Evolutionary conservation across 2,888 invertebrate genomes (phyloP), one percentile per base, ranked within the genome.

Genomic region (Meandrusa payeni): DNA sequence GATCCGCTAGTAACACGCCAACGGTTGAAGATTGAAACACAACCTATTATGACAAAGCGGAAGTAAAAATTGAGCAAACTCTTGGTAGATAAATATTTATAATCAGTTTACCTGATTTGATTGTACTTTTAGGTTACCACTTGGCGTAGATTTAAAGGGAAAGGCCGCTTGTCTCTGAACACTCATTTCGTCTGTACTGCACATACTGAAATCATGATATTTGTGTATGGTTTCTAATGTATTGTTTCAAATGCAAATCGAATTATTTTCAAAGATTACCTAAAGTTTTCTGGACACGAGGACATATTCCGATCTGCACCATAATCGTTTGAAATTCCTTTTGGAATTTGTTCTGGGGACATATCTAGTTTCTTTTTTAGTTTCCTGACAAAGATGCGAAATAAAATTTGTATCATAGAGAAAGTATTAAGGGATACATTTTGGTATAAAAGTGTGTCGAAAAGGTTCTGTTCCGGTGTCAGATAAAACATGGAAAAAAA

Each of bases 11-110:
- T 22, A 93, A 67, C 5, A 93, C 92, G 41, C 93, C 93, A 19
- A 93, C 89, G 52, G 91, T 92, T 46, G 91, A 90, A 1, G 92
- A 91, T 67, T 92, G 91, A 68, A 91, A 93, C 27, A 92, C 92
- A 26, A 93, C 91, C 92, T 93, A 58, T 20, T 13, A 7, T 2
- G n/a, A 32, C 7, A 29, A 4, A 33, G 5, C 10, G n/a, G 15
- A 23, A 17, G 3, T 10, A 1, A 2, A 5, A 17, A 9, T 32
- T 19, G 5, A 1, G 6, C 5, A 11, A 3, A 2, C 10, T 26
- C 5, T 7, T 3, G 22, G 6, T 3, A 34, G 7, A 15, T 12
- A 1, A 5, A 7, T 11, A 3, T 1, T 2, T 9, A 15, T 27
- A 2, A 9, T 3, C 3, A 10, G 9, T 9, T 4, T 71, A 92